phyloP scores from a whole-genome alignment of 2,888 invertebrate species.

The Caenorhabditis doughertyi region DNA sequence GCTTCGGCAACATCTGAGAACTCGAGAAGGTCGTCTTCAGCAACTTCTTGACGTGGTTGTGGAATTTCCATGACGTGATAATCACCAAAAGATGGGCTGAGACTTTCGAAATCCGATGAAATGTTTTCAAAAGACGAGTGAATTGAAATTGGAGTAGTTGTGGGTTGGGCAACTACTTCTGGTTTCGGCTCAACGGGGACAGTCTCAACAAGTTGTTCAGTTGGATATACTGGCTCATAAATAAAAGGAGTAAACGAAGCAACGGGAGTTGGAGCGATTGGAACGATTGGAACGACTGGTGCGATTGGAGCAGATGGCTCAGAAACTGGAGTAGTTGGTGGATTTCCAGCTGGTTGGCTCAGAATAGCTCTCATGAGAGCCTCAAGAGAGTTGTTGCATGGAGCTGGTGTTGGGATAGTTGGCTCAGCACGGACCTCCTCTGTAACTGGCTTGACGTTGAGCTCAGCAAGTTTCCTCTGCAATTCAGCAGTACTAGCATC shows the following conservation, averaged over 20 bases:
- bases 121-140: slow-evolving; percentile 55
- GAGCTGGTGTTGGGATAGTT: neutral
- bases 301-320: slow-evolving; percentile 2
- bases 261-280: neutral
- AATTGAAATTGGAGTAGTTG: slow-evolving; percentile 17
- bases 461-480: slow-evolving; percentile 31
- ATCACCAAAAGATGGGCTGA: slow-evolving; percentile 16
- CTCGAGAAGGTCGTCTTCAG: too few relatives aligned
- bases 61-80: neutral
- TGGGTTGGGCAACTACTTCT: neutral
- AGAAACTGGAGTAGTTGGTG: neutral
- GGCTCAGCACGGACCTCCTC: neutral
- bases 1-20: too few relatives aligned
- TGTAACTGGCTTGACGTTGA: neutral
- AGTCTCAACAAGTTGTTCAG: slow-evolving; percentile 4
- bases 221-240: slow-evolving; percentile 2
- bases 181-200: neutral
- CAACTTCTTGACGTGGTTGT: neutral
- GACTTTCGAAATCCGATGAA: slow-evolving; percentile 36
- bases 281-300: neutral
- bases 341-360: neutral
- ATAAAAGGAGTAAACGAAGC: neutral
- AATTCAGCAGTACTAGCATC: slow-evolving; percentile 33
- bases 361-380: slow-evolving; percentile 1
- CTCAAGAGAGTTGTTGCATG: slow-evolving; percentile 1